Evolutionary conservation across 1,140 invertebrate genomes (phyloP).

Genomic region (Mamestra configurata): DNA sequence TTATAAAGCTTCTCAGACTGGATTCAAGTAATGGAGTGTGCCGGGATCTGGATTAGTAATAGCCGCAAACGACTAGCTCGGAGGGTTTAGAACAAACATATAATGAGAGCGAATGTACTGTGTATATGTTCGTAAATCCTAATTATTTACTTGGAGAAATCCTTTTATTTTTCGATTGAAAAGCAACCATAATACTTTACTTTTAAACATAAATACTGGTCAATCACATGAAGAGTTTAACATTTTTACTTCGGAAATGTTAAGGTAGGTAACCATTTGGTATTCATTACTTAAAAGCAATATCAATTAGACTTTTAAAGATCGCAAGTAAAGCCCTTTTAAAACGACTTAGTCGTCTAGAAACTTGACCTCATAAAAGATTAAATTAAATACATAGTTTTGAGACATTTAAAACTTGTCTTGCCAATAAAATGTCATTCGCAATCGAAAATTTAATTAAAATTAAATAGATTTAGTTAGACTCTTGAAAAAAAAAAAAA

Average conservation of each 20-base stretch:
- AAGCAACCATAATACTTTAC: no score
- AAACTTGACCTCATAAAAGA: constrained; percentile 1
- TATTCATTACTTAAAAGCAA: not conserved
- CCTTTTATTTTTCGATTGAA: no score
- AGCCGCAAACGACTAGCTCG: constrained; percentile 45
- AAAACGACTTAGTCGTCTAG: not conserved
- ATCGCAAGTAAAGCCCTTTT: not conserved
- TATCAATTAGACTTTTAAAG: not conserved
- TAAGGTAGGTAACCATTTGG: not conserved
- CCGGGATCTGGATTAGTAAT: constrained; percentile 53
- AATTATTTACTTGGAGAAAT: no score
- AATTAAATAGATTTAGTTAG: not conserved
- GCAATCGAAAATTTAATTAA: not conserved
- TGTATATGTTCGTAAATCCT: no score
- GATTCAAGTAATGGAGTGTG: constrained; percentile 59
- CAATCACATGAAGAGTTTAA: no score
- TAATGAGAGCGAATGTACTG: no score
- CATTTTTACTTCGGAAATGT: no score
- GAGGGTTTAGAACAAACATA: constrained; percentile 34
- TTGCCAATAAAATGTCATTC: not conserved
- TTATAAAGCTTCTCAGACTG: constrained; percentile 59
- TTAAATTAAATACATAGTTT: not conserved
- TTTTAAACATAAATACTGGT: no score
- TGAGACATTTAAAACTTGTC: not conserved
- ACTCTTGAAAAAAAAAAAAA: not conserved